Evolutionary conservation across 2,797 vertebrate genomes (phyloP), one percentile per base, ranked within the genome.

Genomic region (Kryptolebias ocellatus): DNA sequence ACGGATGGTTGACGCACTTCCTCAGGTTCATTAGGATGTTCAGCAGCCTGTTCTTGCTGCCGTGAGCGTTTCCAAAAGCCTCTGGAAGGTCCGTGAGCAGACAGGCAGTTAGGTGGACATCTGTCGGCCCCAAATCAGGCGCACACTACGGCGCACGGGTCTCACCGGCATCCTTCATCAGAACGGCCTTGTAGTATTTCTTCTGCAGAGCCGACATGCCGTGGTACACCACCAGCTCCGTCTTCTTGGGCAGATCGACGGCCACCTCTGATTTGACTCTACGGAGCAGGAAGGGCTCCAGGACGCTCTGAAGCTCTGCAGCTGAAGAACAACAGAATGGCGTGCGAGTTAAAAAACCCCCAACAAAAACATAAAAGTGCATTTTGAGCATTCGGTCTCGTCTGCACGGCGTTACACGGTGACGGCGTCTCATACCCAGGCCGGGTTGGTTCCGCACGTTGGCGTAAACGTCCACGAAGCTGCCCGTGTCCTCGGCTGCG

Each of bases 1-100:
- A 99, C 0, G 96, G 96, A 64, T 98, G 97, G 80, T 92, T 87
- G 56, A 98, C 96, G 70, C 97, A 99, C 79, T 98, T 99, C 34
- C 95, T 94, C 79, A 99, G 92, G 86, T 98, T 96, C 81, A 95
- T 93, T 70, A 98, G 81, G 81, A 96, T 78, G 70, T 98, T 99
- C 79, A 95, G 90, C 60, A 98, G 94, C 37, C 90, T 91, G 20
- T 93, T 95, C 78, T 92, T 95, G 80, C 53, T 94, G 68, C 92
- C 89, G 0, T 81, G 88, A 61, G 95, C 94, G 28, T 88, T 94
- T 77, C 87, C 92, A 93, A 99, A 97, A 11, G 91, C 95, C 84
- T 95, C 97, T 99, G 79, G 64, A 94, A 93, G 16, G 71, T 70
- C 49, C 7, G 54, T 9, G 2, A 44, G 5, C 1, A 54, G 15